These are phyloP conservation scores for Panulirus ornatus DNA, from an alignment of 1,140 invertebrate genomes.

Conservation along the genomic window DNA sequence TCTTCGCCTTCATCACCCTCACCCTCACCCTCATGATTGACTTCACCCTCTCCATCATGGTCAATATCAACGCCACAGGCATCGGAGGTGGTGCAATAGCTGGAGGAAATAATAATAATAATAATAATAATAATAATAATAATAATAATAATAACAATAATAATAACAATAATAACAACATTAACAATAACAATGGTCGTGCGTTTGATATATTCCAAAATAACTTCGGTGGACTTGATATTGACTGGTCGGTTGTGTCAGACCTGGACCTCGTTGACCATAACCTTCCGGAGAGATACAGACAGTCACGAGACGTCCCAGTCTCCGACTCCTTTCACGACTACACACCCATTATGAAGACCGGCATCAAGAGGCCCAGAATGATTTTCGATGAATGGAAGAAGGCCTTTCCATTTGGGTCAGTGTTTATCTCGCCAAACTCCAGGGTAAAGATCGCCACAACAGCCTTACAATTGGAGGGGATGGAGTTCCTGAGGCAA, in stretches of 20 bases:
- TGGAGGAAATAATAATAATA: conserved; percentile 1
- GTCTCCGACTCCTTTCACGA: background rate
- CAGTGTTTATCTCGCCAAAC: background rate
- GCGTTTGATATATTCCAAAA: conserved; percentile 25
- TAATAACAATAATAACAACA: conserved; percentile 69
- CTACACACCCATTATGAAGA: background rate
- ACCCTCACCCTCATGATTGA: conserved; percentile 69
- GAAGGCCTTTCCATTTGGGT: conserved; percentile 12
- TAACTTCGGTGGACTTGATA: conserved; percentile 54
- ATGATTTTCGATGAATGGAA: conserved; percentile 48
- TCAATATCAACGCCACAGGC: conserved; percentile 64
- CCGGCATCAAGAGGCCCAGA: background rate
- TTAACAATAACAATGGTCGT: conserved; percentile 57
- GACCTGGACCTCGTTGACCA: conserved; percentile 52
- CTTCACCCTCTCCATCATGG: conserved; percentile 57
- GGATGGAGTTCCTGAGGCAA: background rate
- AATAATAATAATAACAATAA: conserved; percentile 71
- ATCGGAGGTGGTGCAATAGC: background rate
- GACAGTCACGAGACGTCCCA: conserved; percentile 10
- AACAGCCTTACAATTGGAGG: background rate
- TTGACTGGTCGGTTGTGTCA: conserved; percentile 49
- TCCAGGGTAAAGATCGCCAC: background rate
- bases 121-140: conserved; percentile 70
- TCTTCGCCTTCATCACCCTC: conserved; percentile 67
- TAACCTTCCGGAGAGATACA: background rate